Conservation (phyloP, 30 jellyfish, hydroid and myxozoan species). For the Aurelia sp. region DNA sequence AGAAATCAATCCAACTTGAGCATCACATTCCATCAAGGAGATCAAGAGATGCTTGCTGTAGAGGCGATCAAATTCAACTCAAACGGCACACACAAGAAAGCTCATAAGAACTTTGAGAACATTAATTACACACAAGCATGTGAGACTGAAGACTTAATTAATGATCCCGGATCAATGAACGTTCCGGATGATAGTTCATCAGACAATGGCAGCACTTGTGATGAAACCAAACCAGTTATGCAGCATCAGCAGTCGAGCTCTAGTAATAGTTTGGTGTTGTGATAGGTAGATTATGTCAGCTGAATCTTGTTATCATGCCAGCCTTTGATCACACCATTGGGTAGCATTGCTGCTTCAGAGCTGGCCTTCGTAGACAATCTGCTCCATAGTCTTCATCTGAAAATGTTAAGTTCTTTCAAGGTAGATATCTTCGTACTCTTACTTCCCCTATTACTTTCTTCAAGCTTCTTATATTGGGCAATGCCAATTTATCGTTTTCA, state of each 20-base stretch:
- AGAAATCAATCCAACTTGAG: conserved; percentile 41
- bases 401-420: too few relatives aligned
- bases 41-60: conserved; percentile 27
- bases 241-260: conserved; percentile 48
- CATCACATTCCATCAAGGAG: conserved; percentile 58
- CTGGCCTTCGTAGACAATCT: too few relatives aligned
- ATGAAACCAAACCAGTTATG: conserved; percentile 72
- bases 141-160: conserved; percentile 70
- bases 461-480: too few relatives aligned
- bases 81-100: conserved; percentile 34
- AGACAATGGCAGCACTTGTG: conserved; percentile 77
- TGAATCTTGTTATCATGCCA: too few relatives aligned
- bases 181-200: conserved; percentile 83
- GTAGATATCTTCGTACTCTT: too few relatives aligned
- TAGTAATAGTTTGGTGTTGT: conserved; percentile 40
- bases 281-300: neutral
- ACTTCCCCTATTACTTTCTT: too few relatives aligned
- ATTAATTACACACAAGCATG: conserved; percentile 48
- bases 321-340: too few relatives aligned
- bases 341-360: too few relatives aligned
- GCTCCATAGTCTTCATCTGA: too few relatives aligned
- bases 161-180: conserved; percentile 55
- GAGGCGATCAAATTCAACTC: conserved; percentile 43
- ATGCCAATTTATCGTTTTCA: too few relatives aligned
- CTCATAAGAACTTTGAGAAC: conserved; percentile 78